phyloP scores from a whole-genome alignment of 2,113 vertebrate species.

The Misgurnus mizolepis region DNA sequence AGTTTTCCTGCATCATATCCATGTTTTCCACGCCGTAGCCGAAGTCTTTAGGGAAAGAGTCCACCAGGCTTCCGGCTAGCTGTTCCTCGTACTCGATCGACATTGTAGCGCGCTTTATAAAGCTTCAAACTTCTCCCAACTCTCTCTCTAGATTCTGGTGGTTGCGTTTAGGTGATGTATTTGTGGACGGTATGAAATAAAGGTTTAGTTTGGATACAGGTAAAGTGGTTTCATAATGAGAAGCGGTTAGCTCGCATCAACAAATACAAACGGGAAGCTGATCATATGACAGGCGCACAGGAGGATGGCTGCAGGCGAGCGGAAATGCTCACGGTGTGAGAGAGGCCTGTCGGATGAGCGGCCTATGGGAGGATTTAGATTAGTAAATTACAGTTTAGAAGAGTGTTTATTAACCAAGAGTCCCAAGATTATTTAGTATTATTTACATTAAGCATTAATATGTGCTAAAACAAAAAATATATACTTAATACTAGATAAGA shows the following conservation, averaged over 20 bases:
- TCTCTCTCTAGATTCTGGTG: not conserved
- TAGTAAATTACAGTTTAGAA: too few species aligned
- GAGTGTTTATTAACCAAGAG: too few species aligned
- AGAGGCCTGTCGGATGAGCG: not conserved
- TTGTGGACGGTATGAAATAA: not conserved
- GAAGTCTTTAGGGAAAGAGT: slow-evolving; percentile 93
- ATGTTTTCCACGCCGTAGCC: slow-evolving; percentile 82
- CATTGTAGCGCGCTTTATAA: slow-evolving; percentile 72
- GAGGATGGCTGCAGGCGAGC: slow-evolving; percentile 2
- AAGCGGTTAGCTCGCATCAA: slow-evolving; percentile 28
- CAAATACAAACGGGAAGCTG: slow-evolving; percentile 43
- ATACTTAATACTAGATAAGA: too few species aligned
- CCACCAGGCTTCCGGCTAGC: slow-evolving; percentile 84
- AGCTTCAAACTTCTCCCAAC: not conserved
- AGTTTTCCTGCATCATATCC: slow-evolving; percentile 82
- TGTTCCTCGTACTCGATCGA: slow-evolving; percentile 92
- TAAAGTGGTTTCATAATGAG: slow-evolving; percentile 18
- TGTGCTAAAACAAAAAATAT: too few species aligned
- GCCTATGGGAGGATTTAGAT: not conserved
- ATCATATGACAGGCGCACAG: slow-evolving; percentile 31
- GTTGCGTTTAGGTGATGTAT: not conserved
- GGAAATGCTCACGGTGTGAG: not conserved
- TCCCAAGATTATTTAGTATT: too few species aligned
- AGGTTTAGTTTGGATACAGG: slow-evolving; percentile 7
- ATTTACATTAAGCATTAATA: too few species aligned